Evolutionary conservation across 2,888 invertebrate species (phyloP).

Genomic region (Eutolmus rufibarbis): DNA sequence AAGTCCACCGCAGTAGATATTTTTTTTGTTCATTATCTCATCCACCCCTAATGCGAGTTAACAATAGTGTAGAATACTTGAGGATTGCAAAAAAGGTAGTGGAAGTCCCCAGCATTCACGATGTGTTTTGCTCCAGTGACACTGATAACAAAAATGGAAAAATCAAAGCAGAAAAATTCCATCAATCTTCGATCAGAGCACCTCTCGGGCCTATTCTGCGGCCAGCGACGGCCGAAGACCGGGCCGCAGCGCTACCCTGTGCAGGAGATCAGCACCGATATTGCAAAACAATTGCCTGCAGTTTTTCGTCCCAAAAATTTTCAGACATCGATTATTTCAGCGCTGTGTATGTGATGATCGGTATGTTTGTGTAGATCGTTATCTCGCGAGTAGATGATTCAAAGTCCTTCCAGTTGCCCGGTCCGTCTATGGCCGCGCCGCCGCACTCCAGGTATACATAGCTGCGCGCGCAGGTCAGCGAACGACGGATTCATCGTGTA

Average conservation of each 20-base stretch:
- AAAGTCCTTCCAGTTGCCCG: conserved; percentile 22
- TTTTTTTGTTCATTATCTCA: background rate
- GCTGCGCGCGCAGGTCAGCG: conserved; percentile 25
- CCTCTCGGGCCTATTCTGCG: background rate
- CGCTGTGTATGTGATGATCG: conserved; percentile 22
- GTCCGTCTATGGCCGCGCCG: background rate
- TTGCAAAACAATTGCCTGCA: conserved; percentile 41
- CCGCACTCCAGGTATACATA: background rate
- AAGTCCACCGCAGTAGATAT: background rate
- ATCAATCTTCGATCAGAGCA: conserved; percentile 24
- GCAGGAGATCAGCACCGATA: conserved; percentile 24
- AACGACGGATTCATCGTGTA: conserved; percentile 14
- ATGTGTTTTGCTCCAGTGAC: conserved; percentile 25
- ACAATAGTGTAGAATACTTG: background rate
- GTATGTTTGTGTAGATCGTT: conserved; percentile 38
- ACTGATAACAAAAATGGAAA: conserved; percentile 31
- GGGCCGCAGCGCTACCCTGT: background rate
- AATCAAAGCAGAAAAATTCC: conserved; percentile 19
- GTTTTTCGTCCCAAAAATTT: conserved; percentile 40
- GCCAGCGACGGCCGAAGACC: background rate
- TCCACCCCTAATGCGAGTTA: background rate
- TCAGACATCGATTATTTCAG: conserved; percentile 38
- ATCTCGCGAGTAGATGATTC: conserved; percentile 18
- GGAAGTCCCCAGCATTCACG: background rate
- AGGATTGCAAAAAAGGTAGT: background rate